phyloP scores from a whole-genome alignment of 23 tunicate genomes.

The Clavelina lepadiformis region DNA sequence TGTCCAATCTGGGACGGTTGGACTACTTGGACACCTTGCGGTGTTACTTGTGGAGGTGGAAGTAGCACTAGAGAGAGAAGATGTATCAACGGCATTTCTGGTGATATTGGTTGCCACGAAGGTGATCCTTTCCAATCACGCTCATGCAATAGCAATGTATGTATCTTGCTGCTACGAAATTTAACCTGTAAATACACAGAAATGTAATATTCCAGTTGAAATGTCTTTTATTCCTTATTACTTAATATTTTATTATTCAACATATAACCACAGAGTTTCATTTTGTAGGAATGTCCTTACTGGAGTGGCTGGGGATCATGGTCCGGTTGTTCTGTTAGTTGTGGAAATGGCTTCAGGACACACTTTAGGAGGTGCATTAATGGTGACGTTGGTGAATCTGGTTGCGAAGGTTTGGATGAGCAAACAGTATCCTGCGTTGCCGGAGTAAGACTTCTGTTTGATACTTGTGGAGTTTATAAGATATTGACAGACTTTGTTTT shows the following conservation, averaged over 20 bases:
- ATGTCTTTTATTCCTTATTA: background rate
- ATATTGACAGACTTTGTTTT: too few relatives aligned
- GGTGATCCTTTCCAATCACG: constrained; percentile 24
- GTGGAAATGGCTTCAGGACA: constrained; percentile 38
- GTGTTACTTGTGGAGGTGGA: constrained; percentile 64
- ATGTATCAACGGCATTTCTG: constrained; percentile 43
- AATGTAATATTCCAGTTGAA: background rate
- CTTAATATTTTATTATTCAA: background rate
- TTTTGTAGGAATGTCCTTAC: constrained; percentile 36
- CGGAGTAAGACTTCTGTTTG: constrained; percentile 39
- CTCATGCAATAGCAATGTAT: constrained; percentile 38
- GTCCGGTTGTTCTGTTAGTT: constrained; percentile 35
- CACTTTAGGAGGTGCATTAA: constrained; percentile 37
- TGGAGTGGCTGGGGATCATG: constrained; percentile 56
- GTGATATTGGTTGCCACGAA: constrained; percentile 60
- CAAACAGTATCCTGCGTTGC: constrained; percentile 22
- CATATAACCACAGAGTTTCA: background rate
- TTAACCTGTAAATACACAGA: too few relatives aligned
- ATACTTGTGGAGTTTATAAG: too few relatives aligned
- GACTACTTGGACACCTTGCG: constrained; percentile 30
- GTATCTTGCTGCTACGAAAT: constrained; percentile 12
- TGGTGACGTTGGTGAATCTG: constrained; percentile 43
- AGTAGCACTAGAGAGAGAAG: constrained; percentile 13
- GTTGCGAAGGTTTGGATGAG: constrained; percentile 13
- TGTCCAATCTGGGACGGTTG: constrained; percentile 57